phyloP scores from a whole-genome alignment of 2,888 invertebrate species.

The Melinaea marsaeus region DNA sequence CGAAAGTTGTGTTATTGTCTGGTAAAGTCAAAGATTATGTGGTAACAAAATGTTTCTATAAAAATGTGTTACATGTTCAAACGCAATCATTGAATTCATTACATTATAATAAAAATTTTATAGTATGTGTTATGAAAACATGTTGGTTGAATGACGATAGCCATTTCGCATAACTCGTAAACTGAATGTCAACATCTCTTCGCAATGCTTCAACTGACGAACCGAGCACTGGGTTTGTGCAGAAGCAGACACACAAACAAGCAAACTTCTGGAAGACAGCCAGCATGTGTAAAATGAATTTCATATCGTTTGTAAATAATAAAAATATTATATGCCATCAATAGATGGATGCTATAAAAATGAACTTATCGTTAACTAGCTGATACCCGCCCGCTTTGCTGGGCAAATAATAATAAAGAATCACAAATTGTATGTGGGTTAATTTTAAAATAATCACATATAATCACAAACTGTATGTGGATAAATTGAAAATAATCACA shows the following conservation, averaged over 20 bases:
- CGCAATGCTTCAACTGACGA: neutral
- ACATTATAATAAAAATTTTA: constrained; percentile 3
- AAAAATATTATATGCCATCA: neutral
- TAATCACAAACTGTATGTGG: too few relatives aligned
- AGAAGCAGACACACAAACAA: constrained; percentile 14
- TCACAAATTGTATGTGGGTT: too few relatives aligned
- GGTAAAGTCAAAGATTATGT: too few relatives aligned
- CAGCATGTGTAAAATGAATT: constrained; percentile 2
- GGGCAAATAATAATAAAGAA: too few relatives aligned
- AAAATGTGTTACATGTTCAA: too few relatives aligned
- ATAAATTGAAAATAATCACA: too few relatives aligned
- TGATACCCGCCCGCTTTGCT: too few relatives aligned
- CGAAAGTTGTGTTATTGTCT: too few relatives aligned
- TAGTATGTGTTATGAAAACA: constrained; percentile 1
- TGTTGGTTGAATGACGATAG: neutral
- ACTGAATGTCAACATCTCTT: constrained; percentile 5
- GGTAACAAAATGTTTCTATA: too few relatives aligned
- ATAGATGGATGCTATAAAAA: constrained; percentile 1
- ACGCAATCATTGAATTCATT: too few relatives aligned
- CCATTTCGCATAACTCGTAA: constrained; percentile 5
- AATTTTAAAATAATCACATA: too few relatives aligned
- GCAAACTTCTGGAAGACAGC: constrained; percentile 15
- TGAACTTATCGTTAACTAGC: neutral
- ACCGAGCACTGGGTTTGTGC: constrained; percentile 3
- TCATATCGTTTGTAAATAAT: neutral